phyloP scores from a whole-genome alignment of 2,797 vertebrate species.

The Sardinella longiceps region DNA sequence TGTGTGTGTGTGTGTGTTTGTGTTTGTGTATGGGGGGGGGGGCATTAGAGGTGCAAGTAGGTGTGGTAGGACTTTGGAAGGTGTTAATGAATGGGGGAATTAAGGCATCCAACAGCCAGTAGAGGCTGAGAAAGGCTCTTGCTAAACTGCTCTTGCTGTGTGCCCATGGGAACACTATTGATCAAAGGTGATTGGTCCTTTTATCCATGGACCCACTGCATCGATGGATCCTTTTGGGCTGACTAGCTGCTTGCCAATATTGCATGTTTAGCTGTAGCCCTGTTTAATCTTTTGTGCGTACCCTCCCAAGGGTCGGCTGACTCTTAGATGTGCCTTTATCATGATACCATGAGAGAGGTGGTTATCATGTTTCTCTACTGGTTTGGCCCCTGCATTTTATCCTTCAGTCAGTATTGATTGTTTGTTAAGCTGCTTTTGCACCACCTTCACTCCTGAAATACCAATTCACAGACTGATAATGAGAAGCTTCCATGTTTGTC shows the following conservation, averaged over 20 bases:
- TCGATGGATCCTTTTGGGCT: constrained; percentile 68
- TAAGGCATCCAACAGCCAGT: not conserved
- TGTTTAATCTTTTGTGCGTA: not conserved
- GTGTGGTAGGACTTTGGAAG: not conserved
- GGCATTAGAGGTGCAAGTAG: not conserved
- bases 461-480: not conserved
- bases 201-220: constrained; percentile 74
- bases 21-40: not conserved
- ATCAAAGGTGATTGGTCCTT: constrained; percentile 70
- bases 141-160: not conserved
- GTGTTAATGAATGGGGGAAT: not conserved
- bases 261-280: not conserved
- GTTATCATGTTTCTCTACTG: not conserved
- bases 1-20: not conserved
- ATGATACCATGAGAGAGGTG: not conserved
- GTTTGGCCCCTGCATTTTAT: not conserved
- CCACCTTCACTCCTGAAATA: not conserved
- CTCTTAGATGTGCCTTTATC: not conserved
- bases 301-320: not conserved
- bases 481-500: not conserved
- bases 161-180: not conserved
- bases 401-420: constrained; percentile 7
- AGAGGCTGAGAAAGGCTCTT: not conserved
- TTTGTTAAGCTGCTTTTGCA: not conserved
- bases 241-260: constrained; percentile 56